A percentile compares a stretch with the other conserved stretches of the same genome.
Evolutionary conservation across 2,888 invertebrate genomes (phyloP).

Genomic region (Andricus curvator): DNA sequence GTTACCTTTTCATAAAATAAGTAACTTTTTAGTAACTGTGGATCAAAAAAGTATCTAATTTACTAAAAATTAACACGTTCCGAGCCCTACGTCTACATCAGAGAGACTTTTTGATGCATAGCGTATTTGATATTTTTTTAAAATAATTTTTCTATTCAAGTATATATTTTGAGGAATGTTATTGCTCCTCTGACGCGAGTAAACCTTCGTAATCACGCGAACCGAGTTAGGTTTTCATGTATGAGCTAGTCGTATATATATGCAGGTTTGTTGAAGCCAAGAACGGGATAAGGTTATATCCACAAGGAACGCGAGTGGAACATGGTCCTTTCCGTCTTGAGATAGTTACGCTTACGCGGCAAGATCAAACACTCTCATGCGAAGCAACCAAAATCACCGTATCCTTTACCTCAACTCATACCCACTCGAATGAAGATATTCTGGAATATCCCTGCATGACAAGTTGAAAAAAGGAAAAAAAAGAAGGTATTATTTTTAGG

Average conservation of each 20-base stretch:
- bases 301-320: slow-evolving; percentile 19
- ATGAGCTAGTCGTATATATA: slow-evolving; percentile 21
- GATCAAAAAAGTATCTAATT: too few species aligned
- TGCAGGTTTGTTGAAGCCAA: slow-evolving; percentile 10
- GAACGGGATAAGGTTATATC: slow-evolving; percentile 38
- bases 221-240: slow-evolving; percentile 27
- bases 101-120: too few species aligned
- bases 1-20: too few species aligned
- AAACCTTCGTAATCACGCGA: background rate
- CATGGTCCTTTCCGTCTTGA: slow-evolving; percentile 28
- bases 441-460: slow-evolving; percentile 13
- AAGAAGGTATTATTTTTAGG: background rate
- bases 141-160: too few species aligned
- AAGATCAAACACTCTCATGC: slow-evolving; percentile 30
- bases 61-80: too few species aligned
- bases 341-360: slow-evolving; percentile 27
- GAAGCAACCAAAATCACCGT: slow-evolving; percentile 30
- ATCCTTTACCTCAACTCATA: slow-evolving; percentile 18
- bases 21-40: too few species aligned
- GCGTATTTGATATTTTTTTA: too few species aligned
- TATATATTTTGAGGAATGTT: too few species aligned
- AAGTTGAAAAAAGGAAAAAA: background rate
- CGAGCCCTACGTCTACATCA: too few species aligned
- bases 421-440: slow-evolving; percentile 3
- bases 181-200: too few species aligned